Evolutionary conservation across 1,140 invertebrate genomes (phyloP), one percentile per base, ranked within the genome.

Genomic region (Aphaenogaster floridana): DNA sequence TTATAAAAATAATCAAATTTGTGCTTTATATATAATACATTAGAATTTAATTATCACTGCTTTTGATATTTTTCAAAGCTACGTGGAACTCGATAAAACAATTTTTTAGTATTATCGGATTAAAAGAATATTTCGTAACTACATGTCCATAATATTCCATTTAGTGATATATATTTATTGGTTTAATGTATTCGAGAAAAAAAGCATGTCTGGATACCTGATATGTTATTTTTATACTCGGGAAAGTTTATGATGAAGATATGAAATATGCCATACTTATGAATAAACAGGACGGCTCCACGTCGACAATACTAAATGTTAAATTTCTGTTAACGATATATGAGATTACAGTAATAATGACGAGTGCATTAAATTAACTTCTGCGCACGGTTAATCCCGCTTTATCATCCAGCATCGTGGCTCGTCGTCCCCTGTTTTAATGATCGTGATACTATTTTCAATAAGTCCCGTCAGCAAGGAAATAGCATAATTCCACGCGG

Each of bases 311-410:
- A 52, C 21, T 36, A 66, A 86, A 77, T 17, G 34, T 50, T 57
- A 88, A 89, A 77, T 54, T 9, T 36, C 6, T 11, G 39, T 64
- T 83, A 86, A 81, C 48, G 61, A 54, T 21, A 39, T 50, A 68
- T 39, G 54, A 64, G 83, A 85, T 84, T 84, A 74, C 66, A 84
- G 61, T 76, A 87, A 87, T 90, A 90, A 90, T 83, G 50, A 86
- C 72, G 52, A 89, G 72, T 74, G 72, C 36, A 59, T 68, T 80
- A 86, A 68, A 89, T 90, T 87, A 87, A 89, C 21, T 74, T 39
- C n/a, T 36, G 42, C 17, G 34, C 6, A n/a, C 13, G 61, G 52
- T 66, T 84, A 84, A 90, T 76, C 3, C 3, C 45, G 39, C 52
- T 89, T 76, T 86, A 81, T 76, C 72, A 52, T 36, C 15, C 21